Base-by-base conservation (phyloP, 2,888 invertebrate species). In the Malthinus flaveolus region DNA sequence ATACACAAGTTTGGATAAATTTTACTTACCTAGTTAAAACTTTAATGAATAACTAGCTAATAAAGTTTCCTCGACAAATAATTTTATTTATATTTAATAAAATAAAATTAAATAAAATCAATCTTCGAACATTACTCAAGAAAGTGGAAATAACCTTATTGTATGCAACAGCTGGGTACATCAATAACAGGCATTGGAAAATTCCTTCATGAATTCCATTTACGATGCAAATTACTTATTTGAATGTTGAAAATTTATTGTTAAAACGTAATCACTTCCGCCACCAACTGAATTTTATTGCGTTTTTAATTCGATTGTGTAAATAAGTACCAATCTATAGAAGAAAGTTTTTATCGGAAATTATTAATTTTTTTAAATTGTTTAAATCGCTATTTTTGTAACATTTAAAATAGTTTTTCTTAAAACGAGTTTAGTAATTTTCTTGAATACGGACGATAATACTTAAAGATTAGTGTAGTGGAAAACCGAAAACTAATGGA, bases 71-170 rank as follows among this genome's bases (percentile, higher is more conserved):
- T 23, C 2, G 2, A 23, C 23, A 23, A 3, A 15, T 42, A 15
- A 42, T 42, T 42, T 42, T 12, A n/a, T 9, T 23, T 42, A 23
- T 42, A 42, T 23, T 42, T 42, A 52, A 34, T 35, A 51, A 51
- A 52, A 52, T 52, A 23, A 44, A 3, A 23, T 23, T 23, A 23
- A 23, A 23, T 2, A 46, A 44, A 52, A 13, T 44, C 52, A 52
- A 45, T 52, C 52, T 31, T 52, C 44, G 52, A 35, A 36, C 52
- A 52, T 52, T 52, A 52, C 52, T 52, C 52, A 52, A 52, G 52
- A 44, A 52, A 52, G 52, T 52, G 52, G 52, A 52, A 52, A 52
- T 52, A 52, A 52, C 52, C 52, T 52, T 52, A 52, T 52, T 52
- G 52, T 52, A 45, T 32, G 52, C 52, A 52, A 52, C 52, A 52